phyloP scores from a whole-genome alignment of 2,888 invertebrate genomes.

The Eupithecia exiguata region DNA sequence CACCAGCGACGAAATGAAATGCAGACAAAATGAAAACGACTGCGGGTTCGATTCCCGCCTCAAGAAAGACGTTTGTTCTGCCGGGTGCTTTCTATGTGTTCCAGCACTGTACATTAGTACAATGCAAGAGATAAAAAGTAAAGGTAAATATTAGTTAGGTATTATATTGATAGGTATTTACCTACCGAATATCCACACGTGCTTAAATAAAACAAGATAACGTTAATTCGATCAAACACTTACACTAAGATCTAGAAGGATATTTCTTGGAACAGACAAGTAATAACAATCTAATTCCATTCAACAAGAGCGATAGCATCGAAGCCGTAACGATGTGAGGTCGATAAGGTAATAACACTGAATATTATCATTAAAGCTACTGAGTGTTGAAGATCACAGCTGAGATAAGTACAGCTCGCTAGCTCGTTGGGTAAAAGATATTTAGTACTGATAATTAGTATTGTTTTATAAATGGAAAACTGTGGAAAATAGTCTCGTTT shows the following conservation, averaged over 20 bases:
- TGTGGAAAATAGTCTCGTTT: not conserved
- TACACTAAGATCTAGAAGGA: not conserved
- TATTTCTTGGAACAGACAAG: not conserved
- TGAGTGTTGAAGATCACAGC: conserved; percentile 40
- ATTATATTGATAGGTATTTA: no score
- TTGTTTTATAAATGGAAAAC: not conserved
- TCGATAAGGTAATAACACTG: conserved; percentile 55
- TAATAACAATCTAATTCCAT: conserved; percentile 45
- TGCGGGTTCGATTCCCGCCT: not conserved
- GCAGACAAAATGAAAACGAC: no score
- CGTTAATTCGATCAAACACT: not conserved
- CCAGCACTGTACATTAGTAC: no score
- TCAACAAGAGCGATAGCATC: conserved; percentile 43
- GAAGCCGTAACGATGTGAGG: conserved; percentile 39
- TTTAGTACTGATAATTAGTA: not conserved
- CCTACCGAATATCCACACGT: not conserved
- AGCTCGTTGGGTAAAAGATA: not conserved
- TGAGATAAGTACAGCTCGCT: not conserved
- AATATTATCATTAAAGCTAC: conserved; percentile 68
- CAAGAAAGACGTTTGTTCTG: not conserved
- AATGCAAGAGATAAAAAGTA: no score
- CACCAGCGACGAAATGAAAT: no score
- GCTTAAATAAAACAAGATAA: not conserved
- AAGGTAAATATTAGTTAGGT: no score
- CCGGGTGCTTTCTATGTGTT: not conserved